Evolutionary conservation across 2,797 vertebrate genomes (phyloP).

Genomic region (Chanos chanos): DNA sequence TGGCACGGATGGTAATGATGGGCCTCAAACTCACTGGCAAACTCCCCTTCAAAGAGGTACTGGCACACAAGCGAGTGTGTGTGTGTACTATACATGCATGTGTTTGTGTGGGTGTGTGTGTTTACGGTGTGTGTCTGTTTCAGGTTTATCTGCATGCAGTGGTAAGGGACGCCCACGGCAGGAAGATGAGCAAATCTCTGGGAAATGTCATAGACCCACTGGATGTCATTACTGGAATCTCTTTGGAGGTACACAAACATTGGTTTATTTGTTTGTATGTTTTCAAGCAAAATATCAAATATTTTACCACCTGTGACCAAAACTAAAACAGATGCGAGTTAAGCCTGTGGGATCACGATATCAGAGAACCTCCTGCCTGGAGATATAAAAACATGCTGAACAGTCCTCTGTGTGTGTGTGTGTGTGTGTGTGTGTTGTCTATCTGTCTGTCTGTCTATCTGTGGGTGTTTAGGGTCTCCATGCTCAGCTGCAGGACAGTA

Average conservation of each 20-base stretch:
- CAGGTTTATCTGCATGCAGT: constrained; percentile 92
- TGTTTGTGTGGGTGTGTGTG: not conserved
- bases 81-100: not conserved
- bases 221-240: constrained; percentile 86
- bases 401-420: constrained; percentile 13
- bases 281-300: too few relatives aligned
- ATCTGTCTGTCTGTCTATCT: constrained; percentile 17
- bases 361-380: too few relatives aligned
- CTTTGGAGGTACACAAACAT: constrained; percentile 73
- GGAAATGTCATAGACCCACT: constrained; percentile 92
- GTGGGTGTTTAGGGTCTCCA: constrained; percentile 75
- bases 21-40: constrained; percentile 85
- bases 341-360: too few relatives aligned
- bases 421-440: not conserved
- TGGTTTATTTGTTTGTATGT: not conserved
- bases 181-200: constrained; percentile 95
- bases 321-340: too few relatives aligned
- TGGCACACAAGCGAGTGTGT: constrained; percentile 9
- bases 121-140: not conserved
- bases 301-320: too few relatives aligned
- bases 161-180: constrained; percentile 86
- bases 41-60: constrained; percentile 90
- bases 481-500: constrained; percentile 77
- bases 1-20: constrained; percentile 94
- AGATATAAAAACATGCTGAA: constrained; percentile 47